Evolutionary conservation across 92 coral and sea anemone species (phyloP).

Genomic region (Epizoanthus rinbou): DNA sequence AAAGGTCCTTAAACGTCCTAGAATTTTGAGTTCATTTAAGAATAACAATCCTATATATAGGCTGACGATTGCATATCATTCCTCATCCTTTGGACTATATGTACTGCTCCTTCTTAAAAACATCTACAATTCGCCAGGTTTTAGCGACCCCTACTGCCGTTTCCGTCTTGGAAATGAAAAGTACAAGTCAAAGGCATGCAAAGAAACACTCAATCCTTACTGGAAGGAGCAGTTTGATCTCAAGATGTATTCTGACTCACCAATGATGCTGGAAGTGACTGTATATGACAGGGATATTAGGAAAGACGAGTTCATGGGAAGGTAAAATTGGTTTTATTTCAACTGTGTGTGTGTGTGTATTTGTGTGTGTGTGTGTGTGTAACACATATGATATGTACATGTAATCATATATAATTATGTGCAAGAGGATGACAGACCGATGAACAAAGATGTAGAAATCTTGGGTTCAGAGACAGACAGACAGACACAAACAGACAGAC

Average conservation of each 20-base stretch:
- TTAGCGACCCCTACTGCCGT: constrained; percentile 99
- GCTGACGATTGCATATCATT: too few species aligned
- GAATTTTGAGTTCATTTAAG: too few species aligned
- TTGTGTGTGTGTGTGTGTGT: not conserved
- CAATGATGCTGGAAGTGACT: constrained; percentile 88
- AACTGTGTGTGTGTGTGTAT: not conserved
- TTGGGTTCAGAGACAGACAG: too few species aligned
- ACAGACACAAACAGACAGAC: too few species aligned
- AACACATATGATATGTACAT: too few species aligned
- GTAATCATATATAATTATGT: too few species aligned
- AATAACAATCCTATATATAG: too few species aligned
- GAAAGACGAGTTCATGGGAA: constrained; percentile 99
- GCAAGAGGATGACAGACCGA: too few species aligned
- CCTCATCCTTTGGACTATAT: too few species aligned
- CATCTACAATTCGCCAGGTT: constrained; percentile 51
- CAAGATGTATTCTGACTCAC: constrained; percentile 90
- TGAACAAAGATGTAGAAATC: not conserved
- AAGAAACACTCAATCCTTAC: constrained; percentile 90
- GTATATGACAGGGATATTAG: constrained; percentile 97
- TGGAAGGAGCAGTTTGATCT: constrained; percentile 98
- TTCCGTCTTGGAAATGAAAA: constrained; percentile 98
- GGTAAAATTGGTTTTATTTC: constrained; percentile 52
- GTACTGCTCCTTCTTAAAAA: not conserved
- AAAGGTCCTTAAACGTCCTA: too few species aligned
- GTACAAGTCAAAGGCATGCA: constrained; percentile 95